Conservation (phyloP, 2,113 vertebrate species). For the Cervus canadensis region DNA sequence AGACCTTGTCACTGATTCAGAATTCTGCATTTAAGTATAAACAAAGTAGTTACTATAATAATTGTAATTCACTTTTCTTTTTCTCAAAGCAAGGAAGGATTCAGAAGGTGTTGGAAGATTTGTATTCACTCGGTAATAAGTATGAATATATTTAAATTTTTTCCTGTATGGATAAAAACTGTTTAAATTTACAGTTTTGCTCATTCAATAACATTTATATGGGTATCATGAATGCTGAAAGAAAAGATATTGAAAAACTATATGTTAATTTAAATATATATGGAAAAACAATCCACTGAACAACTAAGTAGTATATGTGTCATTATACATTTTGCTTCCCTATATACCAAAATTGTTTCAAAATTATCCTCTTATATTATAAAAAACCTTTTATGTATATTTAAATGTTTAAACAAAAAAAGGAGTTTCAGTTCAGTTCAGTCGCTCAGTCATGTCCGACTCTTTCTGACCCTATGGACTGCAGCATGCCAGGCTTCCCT, state of each 20-base stretch:
- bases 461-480: not conserved
- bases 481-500: not conserved
- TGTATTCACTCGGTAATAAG: constrained; percentile 1
- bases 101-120: not conserved
- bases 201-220: not conserved
- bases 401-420: not conserved
- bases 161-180: not conserved
- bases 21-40: constrained; percentile 48
- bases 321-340: not conserved
- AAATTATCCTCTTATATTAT: not conserved
- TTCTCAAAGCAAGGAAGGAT: constrained; percentile 29
- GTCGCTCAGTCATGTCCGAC: rapidly evolving
- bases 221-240: not conserved
- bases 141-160: not conserved
- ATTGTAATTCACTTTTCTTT: constrained; percentile 50
- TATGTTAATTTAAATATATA: not conserved
- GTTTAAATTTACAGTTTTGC: not conserved
- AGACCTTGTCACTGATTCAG: constrained; percentile 34
- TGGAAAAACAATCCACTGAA: not conserved
- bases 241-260: not conserved
- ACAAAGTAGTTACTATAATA: constrained; percentile 25
- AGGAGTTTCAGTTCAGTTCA: not conserved
- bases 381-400: not conserved
- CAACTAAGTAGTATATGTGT: not conserved
- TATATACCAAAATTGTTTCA: not conserved